Conservation (phyloP, 2,888 invertebrate genomes). For the Agelastica alni region DNA sequence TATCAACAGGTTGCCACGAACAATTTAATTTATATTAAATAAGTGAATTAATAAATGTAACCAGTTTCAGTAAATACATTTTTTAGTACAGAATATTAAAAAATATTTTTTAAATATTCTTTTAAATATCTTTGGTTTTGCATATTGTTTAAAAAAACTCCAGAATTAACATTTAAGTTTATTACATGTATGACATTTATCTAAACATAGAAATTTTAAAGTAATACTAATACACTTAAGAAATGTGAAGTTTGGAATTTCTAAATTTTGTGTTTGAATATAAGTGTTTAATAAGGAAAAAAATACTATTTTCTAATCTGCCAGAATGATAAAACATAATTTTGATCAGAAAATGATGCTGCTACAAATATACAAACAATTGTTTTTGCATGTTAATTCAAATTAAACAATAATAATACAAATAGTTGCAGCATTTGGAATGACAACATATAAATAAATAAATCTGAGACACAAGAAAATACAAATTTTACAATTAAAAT, state of each 20-base stretch:
- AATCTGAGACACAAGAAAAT: slow-evolving; percentile 1
- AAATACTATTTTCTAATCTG: not conserved
- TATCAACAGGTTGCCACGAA: too few species aligned
- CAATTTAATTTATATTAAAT: too few species aligned
- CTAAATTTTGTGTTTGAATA: slow-evolving; percentile 1
- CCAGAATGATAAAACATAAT: too few species aligned
- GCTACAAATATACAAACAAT: not conserved
- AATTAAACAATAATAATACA: not conserved
- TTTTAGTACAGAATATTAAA: too few species aligned
- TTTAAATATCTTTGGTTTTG: too few species aligned
- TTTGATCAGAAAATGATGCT: too few species aligned
- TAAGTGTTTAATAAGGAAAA: not conserved
- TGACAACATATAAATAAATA: slow-evolving; percentile 11
- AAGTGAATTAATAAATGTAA: too few species aligned
- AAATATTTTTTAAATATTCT: too few species aligned
- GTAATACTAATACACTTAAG: slow-evolving; percentile 32
- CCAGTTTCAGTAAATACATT: too few species aligned
- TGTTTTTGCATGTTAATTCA: not conserved
- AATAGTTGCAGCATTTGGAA: slow-evolving; percentile 5
- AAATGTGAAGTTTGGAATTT: slow-evolving; percentile 17
- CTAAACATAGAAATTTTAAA: slow-evolving; percentile 36
- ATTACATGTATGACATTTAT: slow-evolving; percentile 37
- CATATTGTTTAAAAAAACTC: slow-evolving; percentile 1
- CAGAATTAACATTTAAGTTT: slow-evolving; percentile 23
- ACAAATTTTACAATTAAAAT: not conserved